A percentile compares a stretch with the other conserved stretches of the same genome.
These are phyloP conservation scores for Rhaphigaster nebulosa DNA, from an alignment of 2,888 invertebrate species.

Conservation along the genomic window DNA sequence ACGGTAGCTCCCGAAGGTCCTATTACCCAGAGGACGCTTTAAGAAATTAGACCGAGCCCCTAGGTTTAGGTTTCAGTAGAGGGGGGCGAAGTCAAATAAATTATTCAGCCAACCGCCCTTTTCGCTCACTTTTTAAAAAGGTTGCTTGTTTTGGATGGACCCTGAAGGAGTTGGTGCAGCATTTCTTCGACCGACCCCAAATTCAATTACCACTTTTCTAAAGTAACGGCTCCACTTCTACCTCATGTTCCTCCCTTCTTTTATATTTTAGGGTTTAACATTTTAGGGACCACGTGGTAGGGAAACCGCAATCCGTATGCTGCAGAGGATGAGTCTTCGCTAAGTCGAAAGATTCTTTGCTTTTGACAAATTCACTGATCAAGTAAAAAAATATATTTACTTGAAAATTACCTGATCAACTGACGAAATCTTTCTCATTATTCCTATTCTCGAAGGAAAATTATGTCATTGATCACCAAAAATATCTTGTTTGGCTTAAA, in stretches of 20 bases:
- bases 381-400: too few species aligned
- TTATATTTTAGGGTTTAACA: slow-evolving; percentile 14
- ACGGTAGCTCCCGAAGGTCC: slow-evolving; percentile 33
- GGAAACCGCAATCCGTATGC: neutral
- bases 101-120: slow-evolving; percentile 48
- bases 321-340: neutral
- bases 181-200: neutral
- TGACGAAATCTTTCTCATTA: too few species aligned
- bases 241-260: slow-evolving; percentile 3
- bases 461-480: too few species aligned
- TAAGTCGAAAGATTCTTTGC: neutral
- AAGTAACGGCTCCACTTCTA: slow-evolving; percentile 29
- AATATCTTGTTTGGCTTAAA: too few species aligned
- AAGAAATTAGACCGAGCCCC: slow-evolving; percentile 51
- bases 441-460: too few species aligned
- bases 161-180: slow-evolving; percentile 13
- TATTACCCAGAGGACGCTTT: slow-evolving; percentile 47
- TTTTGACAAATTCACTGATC: neutral
- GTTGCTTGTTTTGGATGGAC: slow-evolving; percentile 49
- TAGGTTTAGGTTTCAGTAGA: slow-evolving; percentile 51
- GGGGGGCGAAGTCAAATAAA: slow-evolving; percentile 28
- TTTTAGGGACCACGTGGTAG: neutral
- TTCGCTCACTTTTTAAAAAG: slow-evolving; percentile 55
- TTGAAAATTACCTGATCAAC: too few species aligned
- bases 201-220: slow-evolving; percentile 48